These are phyloP conservation scores for Mesorhabditis spiculigera DNA, from an alignment of 2,888 invertebrate genomes.

Conservation along the genomic window DNA sequence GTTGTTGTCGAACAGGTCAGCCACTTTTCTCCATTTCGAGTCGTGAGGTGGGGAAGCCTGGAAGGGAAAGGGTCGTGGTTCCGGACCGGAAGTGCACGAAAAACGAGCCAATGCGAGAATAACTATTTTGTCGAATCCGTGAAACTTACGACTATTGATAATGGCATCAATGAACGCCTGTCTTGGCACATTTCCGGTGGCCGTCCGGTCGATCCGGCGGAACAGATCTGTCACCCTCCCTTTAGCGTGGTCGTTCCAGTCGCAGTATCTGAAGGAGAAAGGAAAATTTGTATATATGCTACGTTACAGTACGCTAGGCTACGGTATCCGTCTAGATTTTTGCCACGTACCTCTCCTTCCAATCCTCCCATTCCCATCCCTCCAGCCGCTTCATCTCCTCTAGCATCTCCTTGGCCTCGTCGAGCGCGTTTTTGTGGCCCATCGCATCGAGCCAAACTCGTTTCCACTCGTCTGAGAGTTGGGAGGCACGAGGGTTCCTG, in stretches of 20 bases:
- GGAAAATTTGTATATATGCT: background rate
- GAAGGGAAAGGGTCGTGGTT: conserved; percentile 11
- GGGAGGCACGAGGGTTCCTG: conserved; percentile 71
- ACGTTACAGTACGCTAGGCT: background rate
- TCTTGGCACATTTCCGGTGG: conserved; percentile 89
- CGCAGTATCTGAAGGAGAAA: conserved; percentile 6
- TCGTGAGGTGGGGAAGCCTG: conserved; percentile 89
- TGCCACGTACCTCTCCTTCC: conserved; percentile 65
- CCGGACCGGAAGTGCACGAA: background rate
- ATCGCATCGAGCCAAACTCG: conserved; percentile 94
- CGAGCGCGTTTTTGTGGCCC: conserved; percentile 88
- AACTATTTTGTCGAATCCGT: background rate
- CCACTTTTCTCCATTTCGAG: conserved; percentile 98
- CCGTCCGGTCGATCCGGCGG: conserved; percentile 96
- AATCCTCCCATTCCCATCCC: conserved; percentile 99
- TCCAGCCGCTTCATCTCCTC: conserved; percentile 80
- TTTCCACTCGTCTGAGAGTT: conserved; percentile 94
- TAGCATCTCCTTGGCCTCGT: conserved; percentile 73
- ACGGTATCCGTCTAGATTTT: conserved; percentile 71
- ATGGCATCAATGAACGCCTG: conserved; percentile 98
- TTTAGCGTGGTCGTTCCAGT: conserved; percentile 55
- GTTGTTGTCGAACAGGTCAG: conserved; percentile 94
- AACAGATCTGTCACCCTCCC: conserved; percentile 93
- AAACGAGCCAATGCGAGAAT: background rate
- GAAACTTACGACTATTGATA: conserved; percentile 77